Evolutionary conservation across 2,113 vertebrate species (phyloP).

Genomic region (Gallinago jamesoni): DNA sequence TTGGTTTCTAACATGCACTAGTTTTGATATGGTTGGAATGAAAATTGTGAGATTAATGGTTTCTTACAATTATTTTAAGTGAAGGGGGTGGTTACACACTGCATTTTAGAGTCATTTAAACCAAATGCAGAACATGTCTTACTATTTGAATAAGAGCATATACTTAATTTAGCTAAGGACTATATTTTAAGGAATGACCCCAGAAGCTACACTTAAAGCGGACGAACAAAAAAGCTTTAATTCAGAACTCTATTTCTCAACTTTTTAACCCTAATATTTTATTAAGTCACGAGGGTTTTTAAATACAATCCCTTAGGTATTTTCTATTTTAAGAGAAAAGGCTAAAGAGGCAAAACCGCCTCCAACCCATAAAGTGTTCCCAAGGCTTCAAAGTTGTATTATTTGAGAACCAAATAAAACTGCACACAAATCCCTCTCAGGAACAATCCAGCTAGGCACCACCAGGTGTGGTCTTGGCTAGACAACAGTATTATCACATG

Average conservation of each 20-base stretch:
- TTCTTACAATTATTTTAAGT: background rate
- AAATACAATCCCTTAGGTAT: background rate
- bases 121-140: background rate
- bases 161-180: background rate
- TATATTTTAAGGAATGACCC: background rate
- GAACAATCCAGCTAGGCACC: background rate
- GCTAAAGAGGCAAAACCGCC: fast-evolving
- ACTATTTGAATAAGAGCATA: background rate
- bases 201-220: background rate
- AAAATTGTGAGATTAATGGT: background rate
- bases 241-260: background rate
- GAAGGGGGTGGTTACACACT: background rate
- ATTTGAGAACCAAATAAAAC: background rate
- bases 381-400: background rate
- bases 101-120: background rate
- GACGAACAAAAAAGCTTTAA: background rate
- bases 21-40: background rate
- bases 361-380: background rate
- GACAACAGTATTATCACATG: background rate
- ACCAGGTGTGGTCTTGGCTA: background rate
- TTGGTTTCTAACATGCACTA: background rate
- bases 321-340: background rate
- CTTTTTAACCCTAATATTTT: background rate
- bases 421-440: background rate
- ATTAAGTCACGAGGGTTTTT: background rate